Percentiles rank a stretch among this genome's conserved stretches.
These are phyloP conservation scores for Rhinolophus ferrumequinum DNA, from an alignment of 2,113 vertebrate species.

Conservation along the genomic window DNA sequence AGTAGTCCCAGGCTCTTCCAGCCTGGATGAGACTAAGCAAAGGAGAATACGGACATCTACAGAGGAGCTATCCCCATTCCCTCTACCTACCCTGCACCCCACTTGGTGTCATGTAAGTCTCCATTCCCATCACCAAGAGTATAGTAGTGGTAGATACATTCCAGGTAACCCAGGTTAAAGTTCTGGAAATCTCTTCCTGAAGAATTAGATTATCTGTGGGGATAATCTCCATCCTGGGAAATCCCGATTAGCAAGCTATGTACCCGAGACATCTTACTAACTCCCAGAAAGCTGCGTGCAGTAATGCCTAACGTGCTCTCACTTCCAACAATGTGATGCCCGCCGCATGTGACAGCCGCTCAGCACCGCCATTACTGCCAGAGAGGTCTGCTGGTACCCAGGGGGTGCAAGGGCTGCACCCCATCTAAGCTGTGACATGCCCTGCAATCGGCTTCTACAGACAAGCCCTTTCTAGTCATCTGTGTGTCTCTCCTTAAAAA, in stretches of 20 bases:
- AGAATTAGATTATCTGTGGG: neutral
- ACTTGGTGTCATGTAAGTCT: neutral
- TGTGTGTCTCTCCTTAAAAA: neutral
- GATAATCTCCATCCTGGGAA: neutral
- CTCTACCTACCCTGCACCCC: neutral
- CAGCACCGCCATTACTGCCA: neutral
- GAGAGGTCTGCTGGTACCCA: neutral
- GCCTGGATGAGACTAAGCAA: neutral
- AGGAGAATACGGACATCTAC: neutral
- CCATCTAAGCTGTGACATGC: neutral
- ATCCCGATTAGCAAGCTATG: neutral
- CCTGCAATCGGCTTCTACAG: neutral
- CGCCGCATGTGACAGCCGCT: neutral
- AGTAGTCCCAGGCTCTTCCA: neutral
- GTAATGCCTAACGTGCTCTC: neutral
- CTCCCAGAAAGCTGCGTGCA: neutral
- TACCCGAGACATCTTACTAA: neutral
- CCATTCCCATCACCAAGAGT: neutral
- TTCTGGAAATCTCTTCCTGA: neutral
- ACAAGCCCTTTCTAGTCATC: neutral
- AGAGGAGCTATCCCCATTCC: neutral
- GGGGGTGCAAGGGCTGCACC: neutral
- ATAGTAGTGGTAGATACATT: neutral
- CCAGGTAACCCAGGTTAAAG: neutral
- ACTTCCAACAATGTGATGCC: neutral